Evolutionary conservation across 2,797 vertebrate genomes (phyloP), one percentile per base, ranked within the genome.

Genomic region (Rhabdomys pumilio): DNA sequence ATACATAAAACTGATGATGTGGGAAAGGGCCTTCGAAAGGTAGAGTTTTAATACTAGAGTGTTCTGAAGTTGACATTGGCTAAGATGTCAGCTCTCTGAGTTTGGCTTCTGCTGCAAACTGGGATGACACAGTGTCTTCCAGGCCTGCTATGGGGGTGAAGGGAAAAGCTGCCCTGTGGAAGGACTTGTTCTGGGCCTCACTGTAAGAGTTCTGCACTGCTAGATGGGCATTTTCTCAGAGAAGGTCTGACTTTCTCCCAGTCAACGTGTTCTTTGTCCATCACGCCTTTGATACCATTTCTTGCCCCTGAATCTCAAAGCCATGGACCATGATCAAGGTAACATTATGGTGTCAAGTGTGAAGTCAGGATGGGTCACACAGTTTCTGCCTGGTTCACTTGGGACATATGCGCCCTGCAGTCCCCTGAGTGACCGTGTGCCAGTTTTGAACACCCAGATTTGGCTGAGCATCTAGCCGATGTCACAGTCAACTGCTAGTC

Each of bases 11-110:
- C n/a, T 72, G 41, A 53, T 63, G 26, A 38, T 44, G 34, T 91
- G 38, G 50, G 15, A 95, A 96, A 55, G 38, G 75, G 34, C n/a
- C 84, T 87, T 79, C 24, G 55, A 59, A 57, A 22, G 41, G 87
- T 3, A n/a, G 26, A 89, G 73, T 90, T 85, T 72, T 93, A 31
- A 59, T 50, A 12, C 2, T 73, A 31, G 24, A 44, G n/a, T 75
- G 53, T 59, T 75, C 53, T 88, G n/a, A 59, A 22, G 22, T 57
- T 61, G 82, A 84, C 50, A 53, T 89, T 86, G 84, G n/a, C 29
- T 55, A 69, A 55, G 53, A 34, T 65, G 47, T 61, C 72, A 90
- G 47, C 3, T 26, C 47, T 81, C 31, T 81, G 65, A 85, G 38
- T 38, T 96, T 1, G 0, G 67, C 81, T 85, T 81, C 53, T 61